Base-by-base conservation (phyloP, 2,113 vertebrate genomes). In the Rhizomys pruinosus region DNA sequence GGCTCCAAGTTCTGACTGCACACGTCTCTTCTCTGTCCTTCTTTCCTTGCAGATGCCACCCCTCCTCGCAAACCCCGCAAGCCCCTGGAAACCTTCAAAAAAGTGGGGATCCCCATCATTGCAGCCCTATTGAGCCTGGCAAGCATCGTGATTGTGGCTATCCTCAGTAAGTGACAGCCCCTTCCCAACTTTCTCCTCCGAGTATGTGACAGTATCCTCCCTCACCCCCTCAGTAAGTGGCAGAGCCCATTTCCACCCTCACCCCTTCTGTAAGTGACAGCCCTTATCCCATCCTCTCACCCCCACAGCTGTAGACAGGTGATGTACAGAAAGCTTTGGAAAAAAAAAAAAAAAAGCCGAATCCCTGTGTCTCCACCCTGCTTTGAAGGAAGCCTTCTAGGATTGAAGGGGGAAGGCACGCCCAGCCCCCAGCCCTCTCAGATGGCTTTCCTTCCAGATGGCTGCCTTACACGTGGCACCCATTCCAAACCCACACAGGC, bases 161-260 rank as follows among this genome's bases (percentile, higher is more conserved):
- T 98, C 91, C 93, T 98, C 93, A 97, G 98, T 98, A 97, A 71
- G 88, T 97, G 37, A 57, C 64, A 59, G 59, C 44, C 76, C 61
- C 25, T 3, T 16, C 32, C 29, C 22, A 3, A 15, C 47, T 59
- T 66, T 74, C 34, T 29, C 59, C 84, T 47, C 37, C 79, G 37
- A n/a, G 25, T 37, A 32, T 7, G 34, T 39, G 79, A 37, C 57
- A 42, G 6, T 27, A 17, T 5, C 66, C 52, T 15, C 9, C 61
- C 29, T 20, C 66, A 52, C 19, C 29, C 72, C 64, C 20, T 73
- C 32, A 63, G 32, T 61, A 85, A 72, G 39, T 69, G 42, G 37
- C 29, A 80, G 77, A 10, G 47, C 76, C 47, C 32, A 55, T 61
- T 39, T 23, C 61, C 78, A 77, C 55, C 79, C 59, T 59, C 77